These are phyloP conservation scores for Cardiocondyla obscurior DNA, from an alignment of 1,140 invertebrate species.

Conservation along the genomic window DNA sequence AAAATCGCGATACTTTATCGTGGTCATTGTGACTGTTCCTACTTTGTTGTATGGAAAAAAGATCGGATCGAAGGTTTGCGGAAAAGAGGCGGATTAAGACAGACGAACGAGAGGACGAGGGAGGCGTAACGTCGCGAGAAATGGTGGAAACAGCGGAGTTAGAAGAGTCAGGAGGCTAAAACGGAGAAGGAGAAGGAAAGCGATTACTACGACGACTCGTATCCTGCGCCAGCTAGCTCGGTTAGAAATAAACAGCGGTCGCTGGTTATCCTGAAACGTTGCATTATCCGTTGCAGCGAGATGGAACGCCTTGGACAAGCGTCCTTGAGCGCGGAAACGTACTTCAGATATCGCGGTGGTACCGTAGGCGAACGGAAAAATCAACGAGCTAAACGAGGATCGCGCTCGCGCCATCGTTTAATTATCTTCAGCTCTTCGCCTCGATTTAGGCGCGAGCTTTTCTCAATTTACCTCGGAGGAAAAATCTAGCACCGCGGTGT, in stretches of 20 bases:
- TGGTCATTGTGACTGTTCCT: background rate
- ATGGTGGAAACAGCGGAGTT: background rate
- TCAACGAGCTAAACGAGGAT: conserved; percentile 21
- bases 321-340: conserved; percentile 77
- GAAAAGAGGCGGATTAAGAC: conserved; percentile 39
- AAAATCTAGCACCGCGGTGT: background rate
- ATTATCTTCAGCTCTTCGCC: background rate
- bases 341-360: conserved; percentile 9
- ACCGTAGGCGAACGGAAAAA: conserved; percentile 36
- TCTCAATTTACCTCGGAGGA: background rate
- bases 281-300: conserved; percentile 83
- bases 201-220: conserved; percentile 56
- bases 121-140: conserved; percentile 49
- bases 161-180: background rate
- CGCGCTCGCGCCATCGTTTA: background rate
- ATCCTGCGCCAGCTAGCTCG: conserved; percentile 53
- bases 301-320: conserved; percentile 78
- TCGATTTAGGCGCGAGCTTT: background rate
- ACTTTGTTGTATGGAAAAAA: conserved; percentile 21
- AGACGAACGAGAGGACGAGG: conserved; percentile 26
- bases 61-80: conserved; percentile 29
- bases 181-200: conserved; percentile 53
- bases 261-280: conserved; percentile 79
- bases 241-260: conserved; percentile 74
- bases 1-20: conserved; percentile 13